Evolutionary conservation across 2,888 invertebrate genomes (phyloP), one percentile per base, ranked within the genome.

Genomic region (Papilio elwesi): DNA sequence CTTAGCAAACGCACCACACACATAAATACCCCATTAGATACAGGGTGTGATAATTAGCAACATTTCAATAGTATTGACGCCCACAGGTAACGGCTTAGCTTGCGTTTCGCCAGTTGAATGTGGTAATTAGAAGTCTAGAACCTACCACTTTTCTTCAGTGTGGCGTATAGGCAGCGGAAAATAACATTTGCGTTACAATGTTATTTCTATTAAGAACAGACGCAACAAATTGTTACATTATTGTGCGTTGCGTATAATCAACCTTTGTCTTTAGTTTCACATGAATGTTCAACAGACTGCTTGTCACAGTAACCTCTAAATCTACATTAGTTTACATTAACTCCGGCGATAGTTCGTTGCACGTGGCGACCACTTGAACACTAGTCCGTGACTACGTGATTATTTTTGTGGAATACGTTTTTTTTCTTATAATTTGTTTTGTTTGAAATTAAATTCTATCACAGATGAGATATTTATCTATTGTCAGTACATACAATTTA

Each of bases 341-440:
- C 59, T 15, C 5, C 36, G n/a, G 15, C 13, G 59, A 43, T 59
- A 59, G 43, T 43, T 15, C 43, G 9, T 15, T n/a, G 59, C 43
- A 62, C 59, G 59, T 62, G 59, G 15, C 15, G 10, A 62, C 59
- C 15, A 43, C 59, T 59, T n/a, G 43, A 15, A 15, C 43, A 62
- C 59, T 62, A n/a, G 38, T 15, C 43, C 10, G 15, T 43, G n/a
- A 38, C 5, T 15, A 62, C 59, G 59, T 62, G 59, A 62, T 62
- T 43, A 15, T 15, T 59, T 38, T 62, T 9, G 6, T 10, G 15
- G 9, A 9, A 43, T 43, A 59, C 43, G 8, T 59, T 9, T 12
- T 49, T 12, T 57, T 57, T 1, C 38, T 57, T 9, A 13, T n/a
- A 9, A 0, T 26, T 48, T 9, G 47, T 38, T 36, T n/a, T 59